Evolutionary conservation across 2,113 vertebrate genomes (phyloP), one percentile per base, ranked within the genome.

Genomic region (Microtus richardsoni): DNA sequence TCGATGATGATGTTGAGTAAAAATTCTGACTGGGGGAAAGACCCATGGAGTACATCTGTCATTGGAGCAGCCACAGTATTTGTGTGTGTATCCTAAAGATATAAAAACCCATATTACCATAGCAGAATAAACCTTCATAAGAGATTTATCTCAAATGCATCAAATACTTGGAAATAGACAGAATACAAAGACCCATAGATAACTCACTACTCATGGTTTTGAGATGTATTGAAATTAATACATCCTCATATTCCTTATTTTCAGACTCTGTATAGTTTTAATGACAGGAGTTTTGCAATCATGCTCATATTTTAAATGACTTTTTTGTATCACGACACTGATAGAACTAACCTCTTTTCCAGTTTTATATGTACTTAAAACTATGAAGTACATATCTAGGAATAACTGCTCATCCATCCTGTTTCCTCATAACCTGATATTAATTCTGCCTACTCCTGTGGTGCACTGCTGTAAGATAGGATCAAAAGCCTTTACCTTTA

Each of bases 401-500:
- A 94, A 96, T 95, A 52, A 93, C 71, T 94, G 52, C 68, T 12
- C 91, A 62, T 5, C 33, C 11, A 39, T 75, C 22, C 13, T n/a
- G 41, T 92, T 73, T 36, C 33, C 82, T 54, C 88, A 36, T 87
- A 93, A n/a, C 91, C 60, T 92, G 74, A 89, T 44, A 89, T 88
- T 93, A 95, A 60, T 93, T 94, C 39, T 91, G 49, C 3, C 28
- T 92, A 33, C 33, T 94, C 89, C 79, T 44, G 2, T 82, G 41
- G 24, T 71, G 14, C 49, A 77, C 94, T 95, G 91, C 77, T 78
- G 30, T 54, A 47, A 88, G 94, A 97, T 92, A 86, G 54, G 62
- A 93, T 96, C 85, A 94, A 97, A 97, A 92, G 62, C 1, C 39
- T 92, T 97, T 97, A 83, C 26, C 74, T 93, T 95, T 96, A 94